Conservation (phyloP, 2,113 vertebrate species). For the Pleuronectes platessa region DNA sequence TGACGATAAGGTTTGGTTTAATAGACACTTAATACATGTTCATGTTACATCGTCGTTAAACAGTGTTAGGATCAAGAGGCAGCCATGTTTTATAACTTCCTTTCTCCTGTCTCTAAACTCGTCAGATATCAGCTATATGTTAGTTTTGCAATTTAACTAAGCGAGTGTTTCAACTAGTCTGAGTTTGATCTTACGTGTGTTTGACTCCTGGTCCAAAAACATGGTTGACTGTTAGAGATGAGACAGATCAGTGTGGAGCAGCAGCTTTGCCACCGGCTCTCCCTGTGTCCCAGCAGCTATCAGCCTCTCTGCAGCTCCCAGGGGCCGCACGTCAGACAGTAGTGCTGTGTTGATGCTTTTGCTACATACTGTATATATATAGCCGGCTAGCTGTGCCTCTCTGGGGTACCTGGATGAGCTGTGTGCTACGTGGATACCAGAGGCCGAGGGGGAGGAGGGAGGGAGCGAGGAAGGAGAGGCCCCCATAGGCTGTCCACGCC, state of each 20-base stretch:
- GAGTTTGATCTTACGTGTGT: constrained; percentile 1
- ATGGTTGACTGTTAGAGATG: constrained; percentile 12
- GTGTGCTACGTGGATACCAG: constrained; percentile 82
- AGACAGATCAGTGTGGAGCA: constrained; percentile 46
- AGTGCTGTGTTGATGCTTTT: constrained; percentile 89
- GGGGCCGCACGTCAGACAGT: constrained; percentile 85
- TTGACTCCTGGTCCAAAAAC: constrained; percentile 33
- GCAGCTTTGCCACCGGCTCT: constrained; percentile 64
- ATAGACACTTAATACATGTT: neutral
- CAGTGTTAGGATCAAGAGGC: neutral
- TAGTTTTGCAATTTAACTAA: neutral
- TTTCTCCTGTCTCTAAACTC: neutral
- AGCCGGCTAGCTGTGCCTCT: constrained; percentile 75
- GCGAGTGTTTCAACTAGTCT: neutral
- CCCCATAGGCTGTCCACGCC: constrained; percentile 79
- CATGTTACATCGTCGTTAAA: neutral
- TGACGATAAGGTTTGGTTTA: neutral
- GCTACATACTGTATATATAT: constrained; percentile 68
- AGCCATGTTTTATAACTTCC: neutral
- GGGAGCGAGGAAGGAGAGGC: constrained; percentile 43
- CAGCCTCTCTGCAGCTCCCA: constrained; percentile 85
- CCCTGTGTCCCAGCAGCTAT: constrained; percentile 78
- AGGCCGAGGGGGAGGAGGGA: constrained; percentile 44
- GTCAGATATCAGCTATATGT: neutral
- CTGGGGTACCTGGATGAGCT: constrained; percentile 90